Percentiles rank a stretch among this genome's conserved stretches.
These are phyloP conservation scores for Menidia beryllina DNA, from an alignment of 2,113 vertebrate species.

Conservation along the genomic window DNA sequence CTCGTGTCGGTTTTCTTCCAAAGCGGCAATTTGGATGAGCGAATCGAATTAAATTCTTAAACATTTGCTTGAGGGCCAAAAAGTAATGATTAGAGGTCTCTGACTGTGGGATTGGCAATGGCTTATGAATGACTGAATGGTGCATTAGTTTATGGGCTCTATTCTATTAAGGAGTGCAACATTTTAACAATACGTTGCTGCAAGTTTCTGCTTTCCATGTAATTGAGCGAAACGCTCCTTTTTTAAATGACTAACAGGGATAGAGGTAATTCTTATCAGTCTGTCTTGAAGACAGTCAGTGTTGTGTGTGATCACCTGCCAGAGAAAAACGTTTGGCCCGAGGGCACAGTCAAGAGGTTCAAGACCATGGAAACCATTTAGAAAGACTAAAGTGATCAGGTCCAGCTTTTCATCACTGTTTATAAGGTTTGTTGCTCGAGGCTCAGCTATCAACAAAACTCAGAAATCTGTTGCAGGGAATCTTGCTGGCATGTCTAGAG, in stretches of 20 bases:
- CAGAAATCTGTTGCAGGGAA: no score
- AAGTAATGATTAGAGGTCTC: constrained; percentile 47
- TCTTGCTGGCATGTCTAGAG: no score
- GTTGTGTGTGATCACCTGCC: background rate
- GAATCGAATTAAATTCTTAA: constrained; percentile 56
- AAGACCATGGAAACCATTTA: background rate
- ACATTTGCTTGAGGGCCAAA: constrained; percentile 46
- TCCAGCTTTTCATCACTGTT: background rate
- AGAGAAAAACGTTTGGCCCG: background rate
- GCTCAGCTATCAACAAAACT: background rate
- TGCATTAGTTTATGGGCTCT: constrained; percentile 19
- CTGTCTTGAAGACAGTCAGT: background rate
- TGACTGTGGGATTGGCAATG: background rate
- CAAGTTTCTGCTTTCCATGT: background rate
- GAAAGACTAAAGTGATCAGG: background rate
- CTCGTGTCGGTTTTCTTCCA: constrained; percentile 49
- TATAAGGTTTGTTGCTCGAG: background rate
- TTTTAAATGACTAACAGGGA: background rate
- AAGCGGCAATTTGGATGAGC: constrained; percentile 36
- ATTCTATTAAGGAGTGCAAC: background rate
- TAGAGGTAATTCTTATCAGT: background rate
- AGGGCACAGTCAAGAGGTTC: background rate
- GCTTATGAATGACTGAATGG: constrained; percentile 35
- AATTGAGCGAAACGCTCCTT: background rate
- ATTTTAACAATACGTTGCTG: constrained; percentile 14